Percentiles rank a stretch among this genome's conserved stretches.
Conservation (phyloP, 1,140 invertebrate species). For the Metaphire vulgaris region DNA sequence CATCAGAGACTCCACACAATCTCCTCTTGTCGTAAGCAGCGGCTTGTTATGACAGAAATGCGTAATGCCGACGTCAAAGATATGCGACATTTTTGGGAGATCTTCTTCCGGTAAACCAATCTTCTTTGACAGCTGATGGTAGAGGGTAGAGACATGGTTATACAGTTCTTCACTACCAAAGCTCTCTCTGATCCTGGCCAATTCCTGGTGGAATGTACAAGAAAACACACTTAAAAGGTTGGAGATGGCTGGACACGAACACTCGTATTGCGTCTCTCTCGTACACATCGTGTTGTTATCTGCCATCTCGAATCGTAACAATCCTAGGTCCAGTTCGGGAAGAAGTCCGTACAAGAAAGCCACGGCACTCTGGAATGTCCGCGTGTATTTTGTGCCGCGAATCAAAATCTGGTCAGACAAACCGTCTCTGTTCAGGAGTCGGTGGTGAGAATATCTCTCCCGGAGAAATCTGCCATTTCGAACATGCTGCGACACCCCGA, state of each 20-base stretch:
- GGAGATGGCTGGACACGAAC: conserved; percentile 58
- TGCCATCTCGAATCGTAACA: conserved; percentile 53
- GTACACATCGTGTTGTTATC: conserved; percentile 38
- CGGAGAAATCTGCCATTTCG: conserved; percentile 66
- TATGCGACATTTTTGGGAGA: conserved; percentile 23
- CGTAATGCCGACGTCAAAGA: conserved; percentile 67
- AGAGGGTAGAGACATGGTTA: neutral
- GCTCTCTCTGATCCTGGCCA: conserved; percentile 19
- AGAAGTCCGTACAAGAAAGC: conserved; percentile 71
- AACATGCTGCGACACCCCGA: conserved; percentile 67
- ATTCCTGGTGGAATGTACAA: conserved; percentile 30
- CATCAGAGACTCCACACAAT: conserved; percentile 34
- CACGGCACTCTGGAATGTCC: conserved; percentile 81
- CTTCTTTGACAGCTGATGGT: conserved; percentile 28
- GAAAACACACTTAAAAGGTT: conserved; percentile 31
- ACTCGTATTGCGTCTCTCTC: conserved; percentile 57
- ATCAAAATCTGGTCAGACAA: conserved; percentile 61
- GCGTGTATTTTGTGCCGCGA: conserved; percentile 72
- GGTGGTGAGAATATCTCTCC: conserved; percentile 62
- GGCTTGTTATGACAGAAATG: conserved; percentile 74
- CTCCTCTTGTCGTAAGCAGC: conserved; percentile 61
- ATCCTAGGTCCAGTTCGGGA: conserved; percentile 56
- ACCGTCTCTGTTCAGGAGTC: conserved; percentile 52
- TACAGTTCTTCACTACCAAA: conserved; percentile 15
- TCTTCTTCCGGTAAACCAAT: conserved; percentile 27